Base-by-base conservation (phyloP, 2,113 vertebrate genomes). In the Python bivittatus region DNA sequence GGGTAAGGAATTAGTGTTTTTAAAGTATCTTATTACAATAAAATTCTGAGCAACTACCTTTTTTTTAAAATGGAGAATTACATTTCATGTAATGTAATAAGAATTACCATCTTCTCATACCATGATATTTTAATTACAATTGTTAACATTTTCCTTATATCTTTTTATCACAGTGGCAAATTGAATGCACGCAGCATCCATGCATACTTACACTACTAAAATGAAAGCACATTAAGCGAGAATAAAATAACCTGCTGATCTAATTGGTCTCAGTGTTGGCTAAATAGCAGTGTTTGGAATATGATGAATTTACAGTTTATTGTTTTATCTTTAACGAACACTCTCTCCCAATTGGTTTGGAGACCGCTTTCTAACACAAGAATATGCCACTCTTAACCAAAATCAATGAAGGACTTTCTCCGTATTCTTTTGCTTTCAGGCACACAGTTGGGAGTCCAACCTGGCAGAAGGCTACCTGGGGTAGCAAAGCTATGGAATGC, bases 101-200 rank as follows among this genome's bases (percentile, higher is more conserved):
- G 86, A 27, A 86, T 88, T 88, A 61, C 0, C 42, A 90, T 88
- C 94, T 42, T 57, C 57, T n/a, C 60, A 53, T 94, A 61, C 91
- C 90, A 93, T 93, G 15, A 90, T 94, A 94, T 93, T 94, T 97
- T 95, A 96, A 93, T 57, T 92, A 91, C 15, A 27, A n/a, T 44
- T 0, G 0, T 88, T 96, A 95, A 57, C 56, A 5, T 57, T 57
- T 56, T 57, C 56, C 20, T 57, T 57, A 22, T 57, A 57, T 57
- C 56, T 57, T 20, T 57, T 57, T 57, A 57, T 57, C 56, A 57
- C 56, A 57, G 56, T 57, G 56, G 17, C 13, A 57, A 20, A 57
- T 20, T 57, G 56, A 79, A 79, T 79, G 6, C 33, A 38, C 38
- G 17, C 17, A 79, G 68, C 68, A 79, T 79, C 33, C 68, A 22